Evolutionary conservation across 2,113 vertebrate genomes (phyloP).

Genomic region (Chloropsis cyanopogon): DNA sequence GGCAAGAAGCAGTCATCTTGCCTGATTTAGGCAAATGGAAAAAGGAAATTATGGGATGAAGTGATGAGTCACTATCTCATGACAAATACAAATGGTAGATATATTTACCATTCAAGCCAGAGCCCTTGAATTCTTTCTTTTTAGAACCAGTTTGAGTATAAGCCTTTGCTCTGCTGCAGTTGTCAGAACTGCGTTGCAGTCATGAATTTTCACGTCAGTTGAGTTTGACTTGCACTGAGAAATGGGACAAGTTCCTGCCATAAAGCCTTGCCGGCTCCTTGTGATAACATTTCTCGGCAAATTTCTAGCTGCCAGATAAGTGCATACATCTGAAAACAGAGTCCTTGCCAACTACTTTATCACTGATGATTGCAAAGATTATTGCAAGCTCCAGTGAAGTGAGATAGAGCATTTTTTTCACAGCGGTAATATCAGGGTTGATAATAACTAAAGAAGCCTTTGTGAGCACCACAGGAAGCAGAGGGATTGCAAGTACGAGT

Average conservation of each 20-base stretch:
- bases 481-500: neutral
- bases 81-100: neutral
- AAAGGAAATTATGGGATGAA: slow-evolving; percentile 17
- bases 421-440: neutral
- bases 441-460: neutral
- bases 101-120: neutral
- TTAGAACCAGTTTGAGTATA: neutral
- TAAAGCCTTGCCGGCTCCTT: neutral
- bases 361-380: neutral
- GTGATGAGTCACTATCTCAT: neutral
- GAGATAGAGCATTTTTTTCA: neutral
- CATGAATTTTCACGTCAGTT: neutral
- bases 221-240: neutral
- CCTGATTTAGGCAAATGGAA: neutral
- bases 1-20: neutral
- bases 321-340: neutral
- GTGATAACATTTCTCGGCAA: neutral
- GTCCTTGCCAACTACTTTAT: neutral
- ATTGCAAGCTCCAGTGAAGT: neutral
- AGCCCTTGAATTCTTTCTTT: neutral
- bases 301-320: neutral
- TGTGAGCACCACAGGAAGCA: neutral
- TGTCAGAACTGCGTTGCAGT: neutral
- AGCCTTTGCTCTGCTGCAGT: neutral
- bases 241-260: neutral